These are phyloP conservation scores for Actinia equina DNA, from an alignment of 64 coral and sea anemone genomes.

Conservation along the genomic window DNA sequence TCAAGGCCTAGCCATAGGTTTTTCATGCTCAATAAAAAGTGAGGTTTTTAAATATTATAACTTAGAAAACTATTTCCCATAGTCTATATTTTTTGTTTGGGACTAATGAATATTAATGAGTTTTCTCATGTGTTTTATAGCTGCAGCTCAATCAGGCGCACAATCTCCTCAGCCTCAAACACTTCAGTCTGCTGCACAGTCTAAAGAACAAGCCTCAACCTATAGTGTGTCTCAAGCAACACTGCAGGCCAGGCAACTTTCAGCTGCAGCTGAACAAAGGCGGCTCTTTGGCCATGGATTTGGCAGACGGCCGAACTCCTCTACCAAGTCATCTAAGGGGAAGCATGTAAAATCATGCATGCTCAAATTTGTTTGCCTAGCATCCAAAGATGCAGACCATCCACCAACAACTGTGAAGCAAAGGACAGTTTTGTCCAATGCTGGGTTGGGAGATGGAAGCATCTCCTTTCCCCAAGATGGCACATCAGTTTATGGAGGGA, in stretches of 20 bases:
- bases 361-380: constrained; percentile 19
- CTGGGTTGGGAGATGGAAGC: constrained; percentile 12
- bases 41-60: too few relatives aligned
- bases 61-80: neutral
- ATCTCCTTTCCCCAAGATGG: constrained; percentile 11
- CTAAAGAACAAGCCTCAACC: neutral
- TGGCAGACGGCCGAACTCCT: neutral
- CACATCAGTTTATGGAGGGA: constrained; percentile 7
- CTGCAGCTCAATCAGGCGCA: neutral
- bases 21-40: neutral
- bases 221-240: neutral
- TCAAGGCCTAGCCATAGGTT: neutral
- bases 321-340: neutral
- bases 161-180: neutral
- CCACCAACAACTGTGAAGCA: constrained; percentile 21
- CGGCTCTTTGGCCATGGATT: constrained; percentile 9
- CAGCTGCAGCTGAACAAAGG: neutral
- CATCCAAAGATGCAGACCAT: constrained; percentile 6
- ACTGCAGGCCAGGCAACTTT: neutral
- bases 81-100: neutral
- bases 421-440: constrained; percentile 14
- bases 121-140: neutral
- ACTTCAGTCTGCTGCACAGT: neutral
- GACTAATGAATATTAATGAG: neutral
- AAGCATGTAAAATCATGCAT: neutral